These are phyloP conservation scores for Machimus atricapillus DNA, from an alignment of 2,888 invertebrate species.

Conservation along the genomic window DNA sequence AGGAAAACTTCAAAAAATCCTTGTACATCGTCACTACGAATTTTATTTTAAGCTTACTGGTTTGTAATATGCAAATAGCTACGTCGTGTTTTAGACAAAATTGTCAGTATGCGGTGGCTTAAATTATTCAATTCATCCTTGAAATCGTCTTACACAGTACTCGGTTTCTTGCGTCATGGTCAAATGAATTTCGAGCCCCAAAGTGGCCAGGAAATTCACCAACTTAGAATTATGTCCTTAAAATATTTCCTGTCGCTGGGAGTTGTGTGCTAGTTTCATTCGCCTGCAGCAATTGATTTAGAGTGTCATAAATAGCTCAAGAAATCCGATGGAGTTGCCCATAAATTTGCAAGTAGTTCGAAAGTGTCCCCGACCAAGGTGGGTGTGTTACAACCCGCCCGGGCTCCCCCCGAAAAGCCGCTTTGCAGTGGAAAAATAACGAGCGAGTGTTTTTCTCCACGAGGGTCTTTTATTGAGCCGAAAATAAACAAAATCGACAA, in stretches of 20 bases:
- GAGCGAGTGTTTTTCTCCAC: neutral
- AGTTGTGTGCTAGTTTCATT: neutral
- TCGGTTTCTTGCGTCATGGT: neutral
- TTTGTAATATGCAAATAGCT: neutral
- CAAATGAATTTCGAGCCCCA: neutral
- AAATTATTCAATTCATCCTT: neutral
- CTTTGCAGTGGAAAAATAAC: neutral
- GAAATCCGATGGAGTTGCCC: neutral
- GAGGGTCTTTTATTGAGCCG: neutral
- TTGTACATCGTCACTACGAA: neutral
- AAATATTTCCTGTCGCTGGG: neutral
- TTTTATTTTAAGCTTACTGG: neutral
- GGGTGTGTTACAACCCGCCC: neutral
- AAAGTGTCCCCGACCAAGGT: neutral
- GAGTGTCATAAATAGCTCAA: neutral
- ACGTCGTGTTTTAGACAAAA: neutral
- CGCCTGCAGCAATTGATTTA: neutral
- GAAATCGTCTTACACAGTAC: neutral
- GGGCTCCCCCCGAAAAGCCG: neutral
- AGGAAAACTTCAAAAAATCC: neutral
- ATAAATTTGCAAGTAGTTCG: neutral
- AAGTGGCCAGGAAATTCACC: neutral
- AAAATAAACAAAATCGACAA: constrained; percentile 11
- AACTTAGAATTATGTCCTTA: neutral
- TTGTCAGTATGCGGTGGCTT: neutral